These are phyloP conservation scores for Passer montanus DNA, from an alignment of 2,113 vertebrate species.

Conservation along the genomic window DNA sequence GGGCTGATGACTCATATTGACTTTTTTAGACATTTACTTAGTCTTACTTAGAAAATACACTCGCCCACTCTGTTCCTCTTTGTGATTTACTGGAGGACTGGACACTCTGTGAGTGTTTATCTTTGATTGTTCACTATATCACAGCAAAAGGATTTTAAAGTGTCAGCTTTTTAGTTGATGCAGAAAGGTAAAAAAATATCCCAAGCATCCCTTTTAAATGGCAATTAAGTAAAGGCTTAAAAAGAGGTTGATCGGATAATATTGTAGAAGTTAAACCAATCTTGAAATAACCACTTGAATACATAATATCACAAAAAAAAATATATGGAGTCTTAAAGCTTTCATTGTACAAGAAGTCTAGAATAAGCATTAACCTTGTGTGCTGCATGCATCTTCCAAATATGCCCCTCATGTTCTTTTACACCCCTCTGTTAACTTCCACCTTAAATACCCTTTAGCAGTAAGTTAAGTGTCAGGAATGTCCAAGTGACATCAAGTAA, in stretches of 20 bases:
- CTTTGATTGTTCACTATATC: neutral
- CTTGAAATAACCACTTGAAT: neutral
- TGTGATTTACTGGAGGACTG: neutral
- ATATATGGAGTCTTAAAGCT: neutral
- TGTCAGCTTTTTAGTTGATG: neutral
- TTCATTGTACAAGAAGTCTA: neutral
- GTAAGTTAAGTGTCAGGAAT: neutral
- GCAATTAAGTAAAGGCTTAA: neutral
- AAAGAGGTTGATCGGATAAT: neutral
- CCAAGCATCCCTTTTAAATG: neutral
- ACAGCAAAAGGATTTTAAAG: neutral
- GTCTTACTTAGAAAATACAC: constrained; percentile 9
- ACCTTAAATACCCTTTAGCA: neutral
- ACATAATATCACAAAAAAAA: neutral
- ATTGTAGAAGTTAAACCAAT: neutral
- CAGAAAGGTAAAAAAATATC: neutral
- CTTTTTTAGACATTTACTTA: constrained; percentile 25
- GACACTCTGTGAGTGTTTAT: neutral
- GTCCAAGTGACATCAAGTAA: neutral
- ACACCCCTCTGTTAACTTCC: neutral
- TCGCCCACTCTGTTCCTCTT: neutral
- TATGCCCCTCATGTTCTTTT: neutral
- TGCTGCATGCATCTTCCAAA: neutral
- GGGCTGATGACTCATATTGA: neutral
- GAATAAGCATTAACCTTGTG: neutral